Conservation (phyloP, 37 sponge, comb jelly and placozoan genomes). For the Chondrosia reniformis region DNA sequence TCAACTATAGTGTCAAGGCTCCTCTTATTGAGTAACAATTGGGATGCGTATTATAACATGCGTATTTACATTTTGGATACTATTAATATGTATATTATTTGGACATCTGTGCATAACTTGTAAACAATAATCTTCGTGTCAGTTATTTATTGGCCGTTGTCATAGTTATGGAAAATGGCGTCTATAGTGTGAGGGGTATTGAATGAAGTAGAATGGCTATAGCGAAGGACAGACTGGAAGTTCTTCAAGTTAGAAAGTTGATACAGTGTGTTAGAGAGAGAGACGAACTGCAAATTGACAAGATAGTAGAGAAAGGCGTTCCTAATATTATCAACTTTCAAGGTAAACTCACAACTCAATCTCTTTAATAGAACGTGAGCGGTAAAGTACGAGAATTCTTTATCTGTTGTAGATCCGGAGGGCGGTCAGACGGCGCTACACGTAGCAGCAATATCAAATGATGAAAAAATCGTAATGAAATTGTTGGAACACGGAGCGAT, state of each 20-base stretch:
- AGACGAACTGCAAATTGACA: constrained; percentile 71
- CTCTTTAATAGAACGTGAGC: too few relatives aligned
- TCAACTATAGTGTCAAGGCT: too few relatives aligned
- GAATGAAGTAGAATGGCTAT: constrained; percentile 78
- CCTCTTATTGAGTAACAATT: too few relatives aligned
- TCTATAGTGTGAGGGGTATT: not conserved
- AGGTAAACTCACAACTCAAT: constrained; percentile 48
- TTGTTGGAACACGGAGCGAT: constrained; percentile 73
- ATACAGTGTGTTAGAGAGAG: constrained; percentile 76
- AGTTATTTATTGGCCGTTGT: not conserved
- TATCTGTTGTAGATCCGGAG: constrained; percentile 61
- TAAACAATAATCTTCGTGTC: too few relatives aligned
- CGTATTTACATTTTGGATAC: too few relatives aligned
- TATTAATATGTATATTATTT: too few relatives aligned
- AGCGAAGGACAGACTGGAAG: constrained; percentile 69
- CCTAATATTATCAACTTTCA: constrained; percentile 68
- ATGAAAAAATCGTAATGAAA: constrained; percentile 44
- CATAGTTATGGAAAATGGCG: constrained; percentile 10
- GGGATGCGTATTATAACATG: too few relatives aligned
- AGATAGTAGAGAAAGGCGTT: constrained; percentile 72
- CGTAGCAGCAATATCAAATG: constrained; percentile 69
- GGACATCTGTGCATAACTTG: too few relatives aligned
- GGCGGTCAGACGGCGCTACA: constrained; percentile 77
- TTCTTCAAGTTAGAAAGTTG: constrained; percentile 90
- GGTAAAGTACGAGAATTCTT: too few relatives aligned